Percentiles rank a stretch among this genome's conserved stretches.
phyloP scores from a whole-genome alignment of 1,140 invertebrate genomes.

The Lepidostoma basale region DNA sequence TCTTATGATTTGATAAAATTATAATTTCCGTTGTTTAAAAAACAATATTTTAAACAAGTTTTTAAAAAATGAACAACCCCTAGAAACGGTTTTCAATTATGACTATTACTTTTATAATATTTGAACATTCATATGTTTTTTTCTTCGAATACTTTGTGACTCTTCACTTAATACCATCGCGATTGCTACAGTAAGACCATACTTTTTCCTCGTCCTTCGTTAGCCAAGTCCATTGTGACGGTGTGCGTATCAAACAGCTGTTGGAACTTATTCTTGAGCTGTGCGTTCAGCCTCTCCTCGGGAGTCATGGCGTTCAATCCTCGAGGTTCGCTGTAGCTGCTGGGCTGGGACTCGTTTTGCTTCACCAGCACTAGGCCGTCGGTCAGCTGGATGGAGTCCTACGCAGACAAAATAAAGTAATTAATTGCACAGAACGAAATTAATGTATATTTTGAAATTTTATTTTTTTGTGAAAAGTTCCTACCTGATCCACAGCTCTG shows the following conservation, averaged over 20 bases:
- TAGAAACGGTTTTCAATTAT: too few relatives aligned
- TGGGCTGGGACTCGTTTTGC: slow-evolving; percentile 58
- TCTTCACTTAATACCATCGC: too few relatives aligned
- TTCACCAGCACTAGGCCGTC: slow-evolving; percentile 65
- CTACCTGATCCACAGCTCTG: slow-evolving; percentile 62
- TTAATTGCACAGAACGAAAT: background rate
- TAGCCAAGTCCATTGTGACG: slow-evolving; percentile 56
- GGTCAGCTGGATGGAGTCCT: slow-evolving; percentile 63
- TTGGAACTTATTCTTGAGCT: slow-evolving; percentile 57
- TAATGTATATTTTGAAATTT: background rate
- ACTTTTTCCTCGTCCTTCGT: slow-evolving; percentile 61
- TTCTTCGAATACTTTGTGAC: too few relatives aligned
- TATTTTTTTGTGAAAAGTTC: background rate
- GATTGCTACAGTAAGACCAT: background rate
- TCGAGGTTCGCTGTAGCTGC: slow-evolving; percentile 54
- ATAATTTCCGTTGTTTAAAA: too few relatives aligned
- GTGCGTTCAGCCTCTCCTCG: slow-evolving; percentile 58
- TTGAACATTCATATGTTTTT: too few relatives aligned
- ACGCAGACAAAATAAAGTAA: slow-evolving; percentile 35
- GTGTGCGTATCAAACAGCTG: slow-evolving; percentile 58
- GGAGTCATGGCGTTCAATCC: slow-evolving; percentile 58
- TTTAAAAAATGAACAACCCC: too few relatives aligned
- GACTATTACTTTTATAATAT: too few relatives aligned
- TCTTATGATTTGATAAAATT: too few relatives aligned
- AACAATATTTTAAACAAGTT: too few relatives aligned